Evolutionary conservation across 2,113 vertebrate species (phyloP).

Genomic region (Phylloscopus whistleri): DNA sequence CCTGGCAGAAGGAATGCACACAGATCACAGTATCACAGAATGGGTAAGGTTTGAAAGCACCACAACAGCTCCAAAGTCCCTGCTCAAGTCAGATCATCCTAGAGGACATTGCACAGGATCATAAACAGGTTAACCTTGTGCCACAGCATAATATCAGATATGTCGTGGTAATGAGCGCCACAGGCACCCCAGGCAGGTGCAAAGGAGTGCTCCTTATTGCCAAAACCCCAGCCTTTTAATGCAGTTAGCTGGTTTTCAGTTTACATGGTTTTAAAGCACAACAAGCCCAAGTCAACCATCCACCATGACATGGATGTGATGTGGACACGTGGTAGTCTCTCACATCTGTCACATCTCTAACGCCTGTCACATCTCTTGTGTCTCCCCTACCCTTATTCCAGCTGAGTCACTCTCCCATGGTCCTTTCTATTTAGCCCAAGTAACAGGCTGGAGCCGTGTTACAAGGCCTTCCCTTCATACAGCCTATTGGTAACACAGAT

Average conservation of each 20-base stretch:
- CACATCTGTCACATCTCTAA: neutral
- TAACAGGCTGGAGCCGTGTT: neutral
- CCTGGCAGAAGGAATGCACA: neutral
- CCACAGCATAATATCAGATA: neutral
- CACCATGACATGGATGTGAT: accelerated
- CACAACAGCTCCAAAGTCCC: neutral
- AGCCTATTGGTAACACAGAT: neutral
- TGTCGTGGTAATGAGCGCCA: accelerated
- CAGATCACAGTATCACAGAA: neutral
- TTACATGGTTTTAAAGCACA: neutral
- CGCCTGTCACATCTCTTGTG: too few relatives aligned
- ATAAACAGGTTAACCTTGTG: neutral
- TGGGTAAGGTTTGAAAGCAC: too few relatives aligned
- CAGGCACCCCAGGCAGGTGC: neutral
- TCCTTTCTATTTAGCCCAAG: neutral
- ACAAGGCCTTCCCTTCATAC: neutral
- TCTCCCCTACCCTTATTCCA: neutral
- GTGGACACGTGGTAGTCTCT: neutral
- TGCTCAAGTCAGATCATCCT: neutral
- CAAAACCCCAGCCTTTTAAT: accelerated
- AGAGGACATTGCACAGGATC: neutral
- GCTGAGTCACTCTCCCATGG: neutral
- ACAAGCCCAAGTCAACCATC: neutral
- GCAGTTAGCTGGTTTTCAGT: too few relatives aligned
- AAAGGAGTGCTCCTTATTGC: neutral